These are phyloP conservation scores for Ateles fusciceps DNA, from an alignment of 2,797 vertebrate species.

Conservation along the genomic window DNA sequence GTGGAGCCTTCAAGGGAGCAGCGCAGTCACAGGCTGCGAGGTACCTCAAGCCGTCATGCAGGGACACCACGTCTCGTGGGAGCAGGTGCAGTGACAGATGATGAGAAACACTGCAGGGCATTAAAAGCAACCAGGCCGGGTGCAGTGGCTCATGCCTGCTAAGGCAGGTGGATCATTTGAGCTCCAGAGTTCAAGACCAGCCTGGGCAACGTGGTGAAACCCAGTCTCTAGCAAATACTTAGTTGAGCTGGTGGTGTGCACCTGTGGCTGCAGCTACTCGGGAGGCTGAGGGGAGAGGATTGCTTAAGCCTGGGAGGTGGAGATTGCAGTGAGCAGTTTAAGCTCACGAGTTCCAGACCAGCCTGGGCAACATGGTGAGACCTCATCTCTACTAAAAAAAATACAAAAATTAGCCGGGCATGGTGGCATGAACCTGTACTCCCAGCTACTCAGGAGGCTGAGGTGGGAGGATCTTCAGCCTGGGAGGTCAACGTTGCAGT, in stretches of 20 bases:
- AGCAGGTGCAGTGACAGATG: accelerated
- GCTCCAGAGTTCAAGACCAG: background rate
- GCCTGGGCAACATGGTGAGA: background rate
- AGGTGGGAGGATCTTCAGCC: background rate
- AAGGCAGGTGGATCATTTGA: background rate
- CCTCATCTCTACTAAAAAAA: background rate
- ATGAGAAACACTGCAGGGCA: background rate
- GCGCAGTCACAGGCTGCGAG: background rate
- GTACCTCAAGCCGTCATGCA: background rate
- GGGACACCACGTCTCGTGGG: background rate
- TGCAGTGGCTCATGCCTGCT: background rate
- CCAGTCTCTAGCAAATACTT: background rate
- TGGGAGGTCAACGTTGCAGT: background rate
- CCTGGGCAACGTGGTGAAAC: background rate
- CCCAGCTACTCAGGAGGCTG: background rate
- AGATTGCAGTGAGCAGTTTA: too few species aligned
- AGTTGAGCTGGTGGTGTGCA: background rate
- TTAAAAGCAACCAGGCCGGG: background rate
- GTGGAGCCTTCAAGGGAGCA: background rate
- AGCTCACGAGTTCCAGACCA: background rate
- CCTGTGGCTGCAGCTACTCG: background rate
- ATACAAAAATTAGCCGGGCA: background rate
- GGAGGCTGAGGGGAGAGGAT: background rate
- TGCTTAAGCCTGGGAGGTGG: background rate
- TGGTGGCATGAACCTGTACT: background rate